phyloP scores from a whole-genome alignment of 2,113 vertebrate genomes.

The Phyllopteryx taeniolatus region DNA sequence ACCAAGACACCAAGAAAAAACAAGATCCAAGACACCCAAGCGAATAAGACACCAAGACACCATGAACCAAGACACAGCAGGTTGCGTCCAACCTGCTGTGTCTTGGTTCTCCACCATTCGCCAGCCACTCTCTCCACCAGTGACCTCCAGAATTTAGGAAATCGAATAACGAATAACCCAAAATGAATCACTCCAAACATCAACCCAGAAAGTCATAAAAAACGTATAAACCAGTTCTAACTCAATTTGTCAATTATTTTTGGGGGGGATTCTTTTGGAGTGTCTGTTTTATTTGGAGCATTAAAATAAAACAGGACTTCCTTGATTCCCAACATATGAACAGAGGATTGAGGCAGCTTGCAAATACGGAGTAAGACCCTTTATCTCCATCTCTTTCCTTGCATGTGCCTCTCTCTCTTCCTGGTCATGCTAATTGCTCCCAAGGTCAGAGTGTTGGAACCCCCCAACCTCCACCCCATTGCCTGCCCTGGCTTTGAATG shows the following conservation, averaged over 20 bases:
- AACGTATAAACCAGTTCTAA: too few relatives aligned
- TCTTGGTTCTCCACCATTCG: too few relatives aligned
- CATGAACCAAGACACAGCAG: too few relatives aligned
- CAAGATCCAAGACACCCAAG: too few relatives aligned
- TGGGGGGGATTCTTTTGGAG: too few relatives aligned
- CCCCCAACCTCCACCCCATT: neutral
- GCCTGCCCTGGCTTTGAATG: conserved; percentile 66
- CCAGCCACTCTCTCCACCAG: neutral
- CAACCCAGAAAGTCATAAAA: neutral
- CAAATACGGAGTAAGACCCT: conserved; percentile 4
- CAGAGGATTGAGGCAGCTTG: neutral
- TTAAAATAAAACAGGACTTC: neutral
- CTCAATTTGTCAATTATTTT: too few relatives aligned
- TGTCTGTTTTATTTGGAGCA: neutral
- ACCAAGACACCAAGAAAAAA: too few relatives aligned
- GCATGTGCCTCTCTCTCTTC: conserved; percentile 44
- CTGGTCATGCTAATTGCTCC: conserved; percentile 77
- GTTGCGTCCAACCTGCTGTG: too few relatives aligned
- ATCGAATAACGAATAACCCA: neutral
- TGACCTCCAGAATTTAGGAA: neutral
- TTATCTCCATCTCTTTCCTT: conserved; percentile 34
- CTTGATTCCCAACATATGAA: neutral
- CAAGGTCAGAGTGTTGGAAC: conserved; percentile 68
- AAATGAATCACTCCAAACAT: neutral
- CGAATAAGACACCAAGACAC: too few relatives aligned